Base-by-base conservation (phyloP, 1,140 invertebrate species). In the Chironomus striatipennis region DNA sequence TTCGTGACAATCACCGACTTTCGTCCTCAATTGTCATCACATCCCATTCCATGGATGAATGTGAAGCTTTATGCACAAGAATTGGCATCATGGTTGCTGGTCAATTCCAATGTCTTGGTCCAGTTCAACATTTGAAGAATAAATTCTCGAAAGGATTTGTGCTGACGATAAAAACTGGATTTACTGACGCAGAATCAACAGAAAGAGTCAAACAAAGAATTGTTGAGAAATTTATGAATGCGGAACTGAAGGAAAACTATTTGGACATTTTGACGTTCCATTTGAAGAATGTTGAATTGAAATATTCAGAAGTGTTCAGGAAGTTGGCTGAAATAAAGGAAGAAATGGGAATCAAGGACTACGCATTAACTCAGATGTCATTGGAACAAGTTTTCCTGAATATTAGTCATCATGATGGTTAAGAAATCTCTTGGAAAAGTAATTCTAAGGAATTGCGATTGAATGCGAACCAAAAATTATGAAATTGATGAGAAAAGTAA, bases 1-100 rank as follows among this genome's bases (percentile, higher is more conserved):
- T 80, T 24, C 78, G 78, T 5, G 24, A 72, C 0, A 47, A 75
- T 8, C 79, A 79, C 10, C 47, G 43, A 34, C 24, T 34, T 34
- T 34, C 24, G 5, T 34, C 24, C 79, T 88, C 89, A 74, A 87
- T 92, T 73, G 84, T 93, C 74, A 84, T 91, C 10, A 92, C 91
- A 7, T 91, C 89, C 7, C 90, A 92, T 79, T 89, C 88, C 74
- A 89, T 90, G 86, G 88, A 91, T 79, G 91, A 92, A 81, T 93
- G 91, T 81, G 94, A 96, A 83, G 91, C 90, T 6, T 83, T 96
- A 15, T 96, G 94, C 78, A 88, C 89, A 42, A 81, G 91, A 64
- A 82, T 93, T 21, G 91, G 91, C 4, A 90, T 96, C 65, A 93
- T 96, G 89, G 90, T 92, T 0, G 88, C 89, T 78, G 94, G 94